Conservation (phyloP, 2,888 invertebrate species). For the Athalia cordata region DNA sequence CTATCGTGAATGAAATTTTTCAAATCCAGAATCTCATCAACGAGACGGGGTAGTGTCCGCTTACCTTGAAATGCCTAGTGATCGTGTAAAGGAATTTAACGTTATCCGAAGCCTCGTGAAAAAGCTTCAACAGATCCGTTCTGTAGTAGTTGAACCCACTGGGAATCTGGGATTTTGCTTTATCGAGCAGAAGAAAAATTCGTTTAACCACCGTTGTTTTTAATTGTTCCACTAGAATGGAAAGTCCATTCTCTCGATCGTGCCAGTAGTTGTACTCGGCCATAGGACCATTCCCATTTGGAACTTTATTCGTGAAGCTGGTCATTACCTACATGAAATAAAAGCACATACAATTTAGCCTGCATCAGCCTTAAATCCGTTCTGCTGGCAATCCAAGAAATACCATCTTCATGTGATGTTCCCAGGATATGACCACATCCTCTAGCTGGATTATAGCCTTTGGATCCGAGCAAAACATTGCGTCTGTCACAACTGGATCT, state of each 20-base stretch:
- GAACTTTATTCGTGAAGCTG: slow-evolving; percentile 70
- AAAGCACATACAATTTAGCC: background rate
- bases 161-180: slow-evolving; percentile 76
- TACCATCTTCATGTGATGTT: slow-evolving; percentile 79
- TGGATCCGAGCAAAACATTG: slow-evolving; percentile 74
- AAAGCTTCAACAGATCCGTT: slow-evolving; percentile 79
- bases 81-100: slow-evolving; percentile 85
- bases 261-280: slow-evolving; percentile 93
- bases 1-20: slow-evolving; percentile 68
- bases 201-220: slow-evolving; percentile 82
- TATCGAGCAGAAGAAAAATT: slow-evolving; percentile 78
- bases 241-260: slow-evolving; percentile 85
- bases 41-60: background rate
- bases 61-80: slow-evolving; percentile 82
- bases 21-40: slow-evolving; percentile 11
- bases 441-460: slow-evolving; percentile 78
- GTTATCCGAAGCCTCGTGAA: slow-evolving; percentile 85
- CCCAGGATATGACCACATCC: slow-evolving; percentile 80
- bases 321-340: slow-evolving; percentile 58
- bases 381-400: slow-evolving; percentile 61
- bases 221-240: slow-evolving; percentile 87
- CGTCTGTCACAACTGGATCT: slow-evolving; percentile 68
- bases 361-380: background rate
- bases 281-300: slow-evolving; percentile 85
- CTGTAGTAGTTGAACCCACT: slow-evolving; percentile 79